A percentile compares a stretch with the other conserved stretches of the same genome.
phyloP scores from a whole-genome alignment of 2,888 invertebrate species.

The Fabriciana adippe region DNA sequence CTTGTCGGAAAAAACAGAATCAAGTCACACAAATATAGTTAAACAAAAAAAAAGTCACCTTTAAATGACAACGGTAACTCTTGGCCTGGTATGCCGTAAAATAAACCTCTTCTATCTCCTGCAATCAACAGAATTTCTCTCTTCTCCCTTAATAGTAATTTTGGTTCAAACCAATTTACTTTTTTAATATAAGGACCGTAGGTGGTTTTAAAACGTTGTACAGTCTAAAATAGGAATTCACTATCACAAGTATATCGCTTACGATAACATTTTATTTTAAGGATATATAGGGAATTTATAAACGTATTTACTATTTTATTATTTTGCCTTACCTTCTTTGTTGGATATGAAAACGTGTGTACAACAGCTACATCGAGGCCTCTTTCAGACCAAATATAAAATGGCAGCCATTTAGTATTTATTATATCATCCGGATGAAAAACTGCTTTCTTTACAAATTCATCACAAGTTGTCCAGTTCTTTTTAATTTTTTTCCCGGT shows the following conservation, averaged over 20 bases:
- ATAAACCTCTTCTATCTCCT: conserved; percentile 56
- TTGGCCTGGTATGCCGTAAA: conserved; percentile 48
- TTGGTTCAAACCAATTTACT: conserved; percentile 61
- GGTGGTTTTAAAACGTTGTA: conserved; percentile 48
- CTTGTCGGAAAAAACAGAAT: too few species aligned
- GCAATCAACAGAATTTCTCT: conserved; percentile 55
- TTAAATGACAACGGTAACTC: conserved; percentile 44
- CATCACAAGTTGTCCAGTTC: conserved; percentile 61
- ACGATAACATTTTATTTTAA: not conserved
- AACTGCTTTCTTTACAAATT: conserved; percentile 51
- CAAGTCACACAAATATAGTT: too few species aligned
- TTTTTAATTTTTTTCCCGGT: not conserved
- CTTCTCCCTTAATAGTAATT: conserved; percentile 51
- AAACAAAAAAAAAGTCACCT: conserved; percentile 41
- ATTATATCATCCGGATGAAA: conserved; percentile 62
- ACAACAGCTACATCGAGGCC: conserved; percentile 34
- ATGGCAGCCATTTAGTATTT: conserved; percentile 61
- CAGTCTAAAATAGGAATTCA: conserved; percentile 47
- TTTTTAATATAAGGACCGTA: conserved; percentile 45
- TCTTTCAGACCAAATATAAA: conserved; percentile 58
- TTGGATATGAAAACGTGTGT: conserved; percentile 57
- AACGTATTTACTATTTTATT: too few species aligned
- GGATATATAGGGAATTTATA: not conserved
- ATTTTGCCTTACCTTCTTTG: conserved; percentile 52
- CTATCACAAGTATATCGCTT: not conserved